phyloP scores from a whole-genome alignment of 2,888 invertebrate species.

The Metalampra italica region DNA sequence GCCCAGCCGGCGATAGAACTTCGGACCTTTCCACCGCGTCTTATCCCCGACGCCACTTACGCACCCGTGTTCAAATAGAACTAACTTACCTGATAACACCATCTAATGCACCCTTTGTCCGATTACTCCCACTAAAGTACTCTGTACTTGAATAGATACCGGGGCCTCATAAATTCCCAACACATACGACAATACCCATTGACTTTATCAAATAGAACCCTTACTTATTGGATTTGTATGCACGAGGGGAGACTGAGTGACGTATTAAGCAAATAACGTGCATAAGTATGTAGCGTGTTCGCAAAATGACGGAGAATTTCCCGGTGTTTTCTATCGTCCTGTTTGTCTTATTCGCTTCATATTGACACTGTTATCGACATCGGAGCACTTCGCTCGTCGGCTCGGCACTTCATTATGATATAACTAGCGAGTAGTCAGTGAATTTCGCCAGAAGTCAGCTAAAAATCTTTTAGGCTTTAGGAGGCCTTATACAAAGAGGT shows the following conservation, averaged over 20 bases:
- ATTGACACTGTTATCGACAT: conserved; percentile 15
- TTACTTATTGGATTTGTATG: conserved; percentile 1
- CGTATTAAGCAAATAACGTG: neutral
- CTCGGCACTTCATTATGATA: neutral
- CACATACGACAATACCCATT: neutral
- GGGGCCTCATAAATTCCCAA: neutral
- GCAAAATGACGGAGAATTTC: neutral
- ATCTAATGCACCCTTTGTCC: too few species aligned
- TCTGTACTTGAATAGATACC: neutral
- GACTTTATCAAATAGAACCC: neutral
- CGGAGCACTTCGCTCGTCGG: conserved; percentile 1
- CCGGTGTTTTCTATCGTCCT: conserved; percentile 6
- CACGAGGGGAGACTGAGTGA: neutral
- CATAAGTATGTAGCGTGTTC: neutral
- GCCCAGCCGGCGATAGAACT: too few species aligned
- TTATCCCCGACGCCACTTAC: too few species aligned
- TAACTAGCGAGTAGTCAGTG: neutral
- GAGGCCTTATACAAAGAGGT: too few species aligned
- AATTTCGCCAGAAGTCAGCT: too few species aligned
- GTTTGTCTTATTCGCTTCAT: conserved; percentile 12
- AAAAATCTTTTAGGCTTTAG: too few species aligned
- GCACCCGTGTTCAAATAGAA: too few species aligned
- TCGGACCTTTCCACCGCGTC: too few species aligned
- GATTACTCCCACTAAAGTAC: too few species aligned
- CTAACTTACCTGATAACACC: too few species aligned